Percentiles rank a stretch among this genome's conserved stretches.
Evolutionary conservation across 2,797 vertebrate species (phyloP).

Genomic region (Leptodactylus fallax): DNA sequence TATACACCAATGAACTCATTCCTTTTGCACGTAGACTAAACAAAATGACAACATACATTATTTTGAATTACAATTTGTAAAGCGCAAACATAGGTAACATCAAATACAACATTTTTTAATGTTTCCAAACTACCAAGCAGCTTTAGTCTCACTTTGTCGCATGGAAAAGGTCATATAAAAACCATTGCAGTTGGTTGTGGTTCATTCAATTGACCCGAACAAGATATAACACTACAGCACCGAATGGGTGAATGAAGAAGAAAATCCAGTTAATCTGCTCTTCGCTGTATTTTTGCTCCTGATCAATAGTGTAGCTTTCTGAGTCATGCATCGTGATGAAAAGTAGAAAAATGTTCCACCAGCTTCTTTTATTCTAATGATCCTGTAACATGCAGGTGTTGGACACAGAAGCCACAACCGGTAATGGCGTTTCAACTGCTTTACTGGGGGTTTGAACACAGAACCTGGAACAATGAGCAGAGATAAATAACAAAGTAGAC

Average conservation of each 20-base stretch:
- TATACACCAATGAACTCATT: neutral
- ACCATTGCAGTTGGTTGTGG: neutral
- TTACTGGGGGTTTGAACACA: too few relatives aligned
- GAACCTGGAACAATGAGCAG: too few relatives aligned
- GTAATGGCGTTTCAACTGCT: too few relatives aligned
- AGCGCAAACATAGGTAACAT: neutral
- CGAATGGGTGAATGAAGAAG: neutral
- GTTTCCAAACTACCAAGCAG: neutral
- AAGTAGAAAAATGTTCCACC: too few relatives aligned
- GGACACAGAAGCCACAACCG: too few relatives aligned
- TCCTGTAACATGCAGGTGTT: too few relatives aligned
- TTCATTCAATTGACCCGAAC: neutral
- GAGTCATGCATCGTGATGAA: too few relatives aligned
- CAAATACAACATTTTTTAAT: neutral
- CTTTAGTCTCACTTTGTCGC: neutral
- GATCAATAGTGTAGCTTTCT: too few relatives aligned
- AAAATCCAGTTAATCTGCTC: neutral
- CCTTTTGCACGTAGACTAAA: neutral
- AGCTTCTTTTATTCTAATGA: too few relatives aligned
- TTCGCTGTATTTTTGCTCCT: too few relatives aligned
- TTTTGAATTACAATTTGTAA: neutral
- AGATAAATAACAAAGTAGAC: too few relatives aligned
- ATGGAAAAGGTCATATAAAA: neutral
- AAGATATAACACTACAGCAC: neutral
- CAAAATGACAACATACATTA: constrained; percentile 2